Evolutionary conservation across 2,113 vertebrate species (phyloP), one percentile per base, ranked within the genome.

Genomic region (Nannospalax galili): DNA sequence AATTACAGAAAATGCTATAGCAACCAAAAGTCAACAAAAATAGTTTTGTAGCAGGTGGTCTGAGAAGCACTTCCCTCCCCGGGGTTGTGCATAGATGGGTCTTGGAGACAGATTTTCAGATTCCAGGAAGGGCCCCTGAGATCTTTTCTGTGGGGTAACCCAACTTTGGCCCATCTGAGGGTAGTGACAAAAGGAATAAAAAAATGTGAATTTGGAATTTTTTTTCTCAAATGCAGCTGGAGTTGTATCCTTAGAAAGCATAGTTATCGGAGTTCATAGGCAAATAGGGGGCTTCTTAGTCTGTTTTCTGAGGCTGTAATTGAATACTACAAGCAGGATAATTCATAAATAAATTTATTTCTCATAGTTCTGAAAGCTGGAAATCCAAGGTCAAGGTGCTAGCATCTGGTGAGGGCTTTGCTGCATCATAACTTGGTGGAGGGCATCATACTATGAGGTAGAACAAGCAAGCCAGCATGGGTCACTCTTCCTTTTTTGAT

Each of bases 11-110:
- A 56, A 93, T 35, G 16, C 75, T 85, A 95, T 60, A 87, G 92
- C 87, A 96, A 96, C 89, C 35, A 65, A 60, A 45, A 81, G 73
- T 52, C 91, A 95, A 90, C 52, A 87, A 9, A 69, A 72, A 77
- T 67, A 84, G 15, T 60, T 84, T 22, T 20, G 11, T 73, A 70
- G 37, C 60, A 82, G 80, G 78, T 12, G 26, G n/a, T 92, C 10
- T 37, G 42, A 75, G 85, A 90, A 35, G 48, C 14, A 69, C 19
- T 35, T 26, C 26, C 28, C 11, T 17, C 40, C 6, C 7, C 69
- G 67, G 22, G 60, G 74, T 3, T n/a, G 45, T 64, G 24, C 17
- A 17, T 11, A 14, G 85, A 17, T 20, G 11, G 45, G 70, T 30
- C 6, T 8, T 9, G 19, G 14, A 26, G 72, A 35, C 3, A 24